Evolutionary conservation across 2,113 vertebrate species (phyloP).

Genomic region (Hipposideros armiger): DNA sequence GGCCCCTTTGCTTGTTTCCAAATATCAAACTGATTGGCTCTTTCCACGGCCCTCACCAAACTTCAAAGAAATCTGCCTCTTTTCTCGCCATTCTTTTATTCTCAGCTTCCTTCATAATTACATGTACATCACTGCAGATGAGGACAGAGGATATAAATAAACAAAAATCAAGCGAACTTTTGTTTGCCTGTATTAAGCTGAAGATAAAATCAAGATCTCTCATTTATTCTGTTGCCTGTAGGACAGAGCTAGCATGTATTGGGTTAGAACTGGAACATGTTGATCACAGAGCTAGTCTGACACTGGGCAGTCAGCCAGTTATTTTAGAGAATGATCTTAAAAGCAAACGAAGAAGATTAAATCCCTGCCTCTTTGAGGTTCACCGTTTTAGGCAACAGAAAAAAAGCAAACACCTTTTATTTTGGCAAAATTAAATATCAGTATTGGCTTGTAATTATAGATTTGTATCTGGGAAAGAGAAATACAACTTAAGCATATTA

Average conservation of each 20-base stretch:
- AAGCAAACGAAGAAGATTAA: not conserved
- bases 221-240: not conserved
- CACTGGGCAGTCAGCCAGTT: not conserved
- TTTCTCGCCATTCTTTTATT: not conserved
- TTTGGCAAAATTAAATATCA: conserved; percentile 6
- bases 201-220: not conserved
- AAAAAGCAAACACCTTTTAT: not conserved
- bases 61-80: not conserved
- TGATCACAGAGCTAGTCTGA: not conserved
- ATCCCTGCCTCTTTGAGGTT: not conserved
- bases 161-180: not conserved
- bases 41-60: not conserved
- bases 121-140: not conserved
- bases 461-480: not conserved
- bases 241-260: not conserved
- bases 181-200: not conserved
- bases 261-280: not conserved
- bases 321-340: not conserved
- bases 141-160: not conserved
- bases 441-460: not conserved
- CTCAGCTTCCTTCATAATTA: not conserved
- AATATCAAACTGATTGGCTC: not conserved
- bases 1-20: not conserved
- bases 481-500: not conserved
- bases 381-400: not conserved